These are phyloP conservation scores for Hippopotamyrus pictus DNA, from an alignment of 2,797 vertebrate genomes.

Conservation along the genomic window DNA sequence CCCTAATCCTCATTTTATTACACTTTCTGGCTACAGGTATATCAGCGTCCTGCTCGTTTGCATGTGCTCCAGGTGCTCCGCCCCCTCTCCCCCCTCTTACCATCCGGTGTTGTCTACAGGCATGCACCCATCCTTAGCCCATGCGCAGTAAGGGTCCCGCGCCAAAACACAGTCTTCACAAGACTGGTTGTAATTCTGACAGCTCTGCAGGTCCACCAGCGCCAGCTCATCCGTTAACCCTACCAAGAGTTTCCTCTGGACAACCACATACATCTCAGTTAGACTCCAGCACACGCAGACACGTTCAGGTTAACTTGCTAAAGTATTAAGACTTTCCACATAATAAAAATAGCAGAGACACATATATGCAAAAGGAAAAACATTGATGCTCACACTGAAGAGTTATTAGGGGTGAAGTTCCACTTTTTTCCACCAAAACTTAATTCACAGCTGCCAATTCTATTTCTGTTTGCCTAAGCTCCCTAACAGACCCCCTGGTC, in stretches of 20 bases:
- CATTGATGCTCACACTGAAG: neutral
- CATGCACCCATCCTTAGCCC: slow-evolving; percentile 53
- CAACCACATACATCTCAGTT: neutral
- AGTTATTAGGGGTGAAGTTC: neutral
- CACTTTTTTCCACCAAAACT: no score
- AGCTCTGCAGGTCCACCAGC: slow-evolving; percentile 56
- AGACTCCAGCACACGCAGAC: neutral
- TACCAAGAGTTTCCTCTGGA: slow-evolving; percentile 61
- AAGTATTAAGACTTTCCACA: neutral
- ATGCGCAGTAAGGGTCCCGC: slow-evolving; percentile 67
- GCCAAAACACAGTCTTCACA: slow-evolving; percentile 64
- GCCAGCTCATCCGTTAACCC: slow-evolving; percentile 55
- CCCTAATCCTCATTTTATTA: neutral
- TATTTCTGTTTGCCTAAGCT: neutral
- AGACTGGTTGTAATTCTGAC: slow-evolving; percentile 52
- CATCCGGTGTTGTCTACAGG: slow-evolving; percentile 26
- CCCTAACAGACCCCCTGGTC: neutral
- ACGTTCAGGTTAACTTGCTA: neutral
- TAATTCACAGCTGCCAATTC: neutral
- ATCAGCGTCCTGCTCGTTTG: neutral
- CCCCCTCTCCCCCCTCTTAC: slow-evolving; percentile 37
- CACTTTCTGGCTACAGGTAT: neutral
- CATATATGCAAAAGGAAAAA: neutral
- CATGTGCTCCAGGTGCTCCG: neutral
- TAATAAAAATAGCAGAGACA: neutral